These are phyloP conservation scores for Psittacus erithacus DNA, from an alignment of 2,113 vertebrate genomes.

Conservation along the genomic window DNA sequence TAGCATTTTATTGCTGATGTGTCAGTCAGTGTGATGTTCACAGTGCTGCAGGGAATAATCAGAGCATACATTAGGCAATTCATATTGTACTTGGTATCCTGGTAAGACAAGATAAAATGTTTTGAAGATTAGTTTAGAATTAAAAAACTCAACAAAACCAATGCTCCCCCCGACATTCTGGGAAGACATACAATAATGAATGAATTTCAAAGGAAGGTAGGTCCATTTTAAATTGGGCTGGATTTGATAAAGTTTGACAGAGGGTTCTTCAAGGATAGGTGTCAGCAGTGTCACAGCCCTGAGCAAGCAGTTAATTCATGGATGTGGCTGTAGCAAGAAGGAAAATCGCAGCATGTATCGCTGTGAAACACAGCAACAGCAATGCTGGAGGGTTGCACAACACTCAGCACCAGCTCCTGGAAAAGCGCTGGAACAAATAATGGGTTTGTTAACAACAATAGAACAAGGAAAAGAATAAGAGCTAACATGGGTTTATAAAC, in stretches of 20 bases:
- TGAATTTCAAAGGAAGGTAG: not conserved
- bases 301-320: not conserved
- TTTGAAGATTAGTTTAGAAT: slow-evolving; percentile 30
- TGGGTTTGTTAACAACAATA: not conserved
- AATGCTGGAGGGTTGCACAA: not conserved
- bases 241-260: not conserved
- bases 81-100: slow-evolving; percentile 2
- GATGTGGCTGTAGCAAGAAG: not conserved
- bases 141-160: not conserved
- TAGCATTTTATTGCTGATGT: slow-evolving; percentile 35
- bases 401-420: not conserved
- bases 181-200: not conserved
- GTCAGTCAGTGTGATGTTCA: slow-evolving; percentile 37
- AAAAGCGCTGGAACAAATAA: slow-evolving; percentile 3
- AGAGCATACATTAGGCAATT: slow-evolving; percentile 35
- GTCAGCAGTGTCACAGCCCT: not conserved
- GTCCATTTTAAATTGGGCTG: not conserved
- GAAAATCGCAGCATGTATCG: not conserved
- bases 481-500: not conserved
- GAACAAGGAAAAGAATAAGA: not conserved
- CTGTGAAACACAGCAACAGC: not conserved
- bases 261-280: not conserved
- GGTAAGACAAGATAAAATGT: slow-evolving; percentile 52
- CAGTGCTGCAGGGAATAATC: slow-evolving; percentile 37
- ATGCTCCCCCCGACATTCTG: not conserved